phyloP scores from a whole-genome alignment of 2,888 invertebrate genomes.

The Cybosia mesomella region DNA sequence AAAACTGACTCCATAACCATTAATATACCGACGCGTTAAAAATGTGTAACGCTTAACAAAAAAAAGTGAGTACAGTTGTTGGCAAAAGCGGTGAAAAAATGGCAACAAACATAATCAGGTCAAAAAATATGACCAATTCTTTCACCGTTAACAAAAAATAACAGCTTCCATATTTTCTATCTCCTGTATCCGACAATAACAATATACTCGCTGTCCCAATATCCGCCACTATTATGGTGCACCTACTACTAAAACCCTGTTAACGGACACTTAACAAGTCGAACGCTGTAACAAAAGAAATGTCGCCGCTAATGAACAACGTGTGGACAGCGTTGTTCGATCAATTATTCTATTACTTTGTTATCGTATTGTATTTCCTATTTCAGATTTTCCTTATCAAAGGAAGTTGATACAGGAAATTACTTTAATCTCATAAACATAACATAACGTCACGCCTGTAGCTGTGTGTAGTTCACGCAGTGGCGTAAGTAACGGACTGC shows the following conservation, averaged over 20 bases:
- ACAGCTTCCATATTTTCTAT: not conserved
- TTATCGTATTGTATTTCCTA: not conserved
- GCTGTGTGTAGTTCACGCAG: too few species aligned
- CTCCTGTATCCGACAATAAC: not conserved
- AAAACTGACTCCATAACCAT: too few species aligned
- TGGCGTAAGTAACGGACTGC: too few species aligned
- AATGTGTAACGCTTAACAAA: too few species aligned
- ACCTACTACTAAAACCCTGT: conserved; percentile 30
- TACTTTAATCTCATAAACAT: not conserved
- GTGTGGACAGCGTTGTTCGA: conserved; percentile 35
- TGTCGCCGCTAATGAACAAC: conserved; percentile 40
- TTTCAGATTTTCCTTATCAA: not conserved
- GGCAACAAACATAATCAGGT: not conserved
- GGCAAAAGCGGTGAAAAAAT: not conserved
- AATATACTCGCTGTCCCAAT: conserved; percentile 7
- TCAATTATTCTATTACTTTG: conserved; percentile 31
- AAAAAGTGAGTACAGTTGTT: too few species aligned
- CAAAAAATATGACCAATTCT: not conserved
- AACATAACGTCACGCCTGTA: too few species aligned
- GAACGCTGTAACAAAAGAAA: conserved; percentile 43
- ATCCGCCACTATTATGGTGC: conserved; percentile 21
- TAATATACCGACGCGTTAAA: too few species aligned
- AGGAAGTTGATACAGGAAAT: not conserved
- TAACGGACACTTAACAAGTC: conserved; percentile 45
- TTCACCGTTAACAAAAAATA: not conserved